Evolutionary conservation across 1,140 invertebrate species (phyloP).

Genomic region (Cheumatopsyche charites): DNA sequence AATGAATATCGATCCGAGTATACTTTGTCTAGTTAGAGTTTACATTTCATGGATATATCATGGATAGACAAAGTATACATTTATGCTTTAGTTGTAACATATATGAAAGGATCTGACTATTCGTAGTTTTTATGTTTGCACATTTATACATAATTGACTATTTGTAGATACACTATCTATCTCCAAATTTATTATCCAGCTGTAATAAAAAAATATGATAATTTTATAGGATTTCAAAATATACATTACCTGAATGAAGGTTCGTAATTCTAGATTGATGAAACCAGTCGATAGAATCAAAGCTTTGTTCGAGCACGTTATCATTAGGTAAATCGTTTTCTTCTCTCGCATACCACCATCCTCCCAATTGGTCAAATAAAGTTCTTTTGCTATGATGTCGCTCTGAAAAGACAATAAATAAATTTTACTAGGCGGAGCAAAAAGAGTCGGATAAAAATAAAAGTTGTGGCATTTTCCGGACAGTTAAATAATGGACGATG

Average conservation of each 20-base stretch:
- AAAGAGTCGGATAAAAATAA: background rate
- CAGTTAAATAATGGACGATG: background rate
- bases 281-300: constrained; percentile 22
- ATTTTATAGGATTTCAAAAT: too few species aligned
- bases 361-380: constrained; percentile 25
- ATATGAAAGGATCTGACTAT: too few species aligned
- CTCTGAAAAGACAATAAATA: constrained; percentile 13
- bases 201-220: too few species aligned
- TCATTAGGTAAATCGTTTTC: constrained; percentile 14
- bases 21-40: too few species aligned
- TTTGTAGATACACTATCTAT: too few species aligned
- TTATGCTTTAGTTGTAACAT: too few species aligned
- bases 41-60: too few species aligned
- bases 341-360: constrained; percentile 6
- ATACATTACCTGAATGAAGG: constrained; percentile 14
- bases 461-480: background rate
- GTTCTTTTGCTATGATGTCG: background rate
- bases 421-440: background rate
- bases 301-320: constrained; percentile 16
- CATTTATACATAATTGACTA: too few species aligned
- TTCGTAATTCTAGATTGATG: constrained; percentile 6
- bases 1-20: too few species aligned
- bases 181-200: too few species aligned
- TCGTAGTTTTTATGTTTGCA: too few species aligned
- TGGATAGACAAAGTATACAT: too few species aligned